Conservation (phyloP, 2,888 invertebrate genomes). For the Mayetiola destructor region DNA sequence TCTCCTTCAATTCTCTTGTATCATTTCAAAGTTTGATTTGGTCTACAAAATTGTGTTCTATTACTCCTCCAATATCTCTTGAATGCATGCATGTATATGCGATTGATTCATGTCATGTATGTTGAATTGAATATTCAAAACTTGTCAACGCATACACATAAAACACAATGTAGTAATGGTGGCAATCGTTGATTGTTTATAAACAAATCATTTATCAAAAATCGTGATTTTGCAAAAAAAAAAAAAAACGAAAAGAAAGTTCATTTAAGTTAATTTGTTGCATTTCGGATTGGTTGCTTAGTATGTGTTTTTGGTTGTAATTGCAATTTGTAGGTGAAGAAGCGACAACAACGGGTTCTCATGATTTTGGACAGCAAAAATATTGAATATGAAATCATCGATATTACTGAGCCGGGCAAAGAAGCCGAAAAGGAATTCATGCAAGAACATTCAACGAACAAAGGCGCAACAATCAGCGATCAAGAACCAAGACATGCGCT, state of each 20-base stretch:
- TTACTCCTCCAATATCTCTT: too few species aligned
- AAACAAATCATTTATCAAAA: neutral
- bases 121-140: too few species aligned
- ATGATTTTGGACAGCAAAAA: constrained; percentile 87
- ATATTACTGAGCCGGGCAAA: constrained; percentile 86
- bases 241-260: neutral
- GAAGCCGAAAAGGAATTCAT: constrained; percentile 82
- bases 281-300: neutral
- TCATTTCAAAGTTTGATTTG: too few species aligned
- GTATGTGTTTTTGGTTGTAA: neutral
- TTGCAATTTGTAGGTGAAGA: constrained; percentile 59
- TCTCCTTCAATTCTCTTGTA: too few species aligned
- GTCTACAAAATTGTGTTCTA: too few species aligned
- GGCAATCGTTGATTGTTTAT: neutral
- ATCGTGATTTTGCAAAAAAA: neutral
- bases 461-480: constrained; percentile 58
- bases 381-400: constrained; percentile 78
- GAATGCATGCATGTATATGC: neutral
- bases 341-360: constrained; percentile 82
- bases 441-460: constrained; percentile 70
- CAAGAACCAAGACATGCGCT: constrained; percentile 62
- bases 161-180: too few species aligned
- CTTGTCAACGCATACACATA: too few species aligned
- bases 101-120: neutral
- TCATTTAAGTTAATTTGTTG: constrained; percentile 25